Base-by-base conservation (phyloP, 2,888 invertebrate species). In the Augiades crinisus region DNA sequence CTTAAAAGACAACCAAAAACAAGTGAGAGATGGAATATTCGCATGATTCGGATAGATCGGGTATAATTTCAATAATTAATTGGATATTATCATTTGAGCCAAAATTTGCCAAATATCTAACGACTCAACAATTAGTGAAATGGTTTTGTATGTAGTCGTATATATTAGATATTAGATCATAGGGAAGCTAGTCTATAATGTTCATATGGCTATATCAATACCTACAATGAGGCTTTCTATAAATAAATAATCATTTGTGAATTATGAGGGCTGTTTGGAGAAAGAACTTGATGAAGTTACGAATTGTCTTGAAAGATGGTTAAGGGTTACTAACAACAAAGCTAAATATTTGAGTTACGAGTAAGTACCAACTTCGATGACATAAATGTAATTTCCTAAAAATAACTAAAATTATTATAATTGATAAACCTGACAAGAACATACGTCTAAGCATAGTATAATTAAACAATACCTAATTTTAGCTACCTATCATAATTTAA, bases 71-170 rank as follows among this genome's bases (percentile, higher is more conserved):
- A 19, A 43, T 27, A 27, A 21, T 3, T 43, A 10, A 16, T 73
- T 68, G 67, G 64, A 61, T 72, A 64, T 70, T 75, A 73, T 82
- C 64, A 69, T 81, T 81, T 83, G 72, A 68, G 84, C 85, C 85
- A 88, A 87, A 85, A 81, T 79, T 81, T 85, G 87, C 87, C 87
- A 88, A 88, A 88, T 75, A 66, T 62, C 62, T 50, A 62, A 70
- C 63, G 64, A 75, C 75, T 81, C 74, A 69, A 79, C 56, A 69
- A 54, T 31, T 30, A 38, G 33, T 24, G 14, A 22, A 52, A 52
- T 12, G 12, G 31, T 45, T 45, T 45, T 38, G 31, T 45, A 45
- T 12, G 30, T 71, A 75, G 65, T 69, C 58, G 60, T 72, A 73
- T 74, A 70, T 73, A 72, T 72, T 72, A 75, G 60, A 24, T 63